Percentiles rank a stretch among this genome's conserved stretches.
Conservation (phyloP, 2,113 vertebrate genomes). For the Coryphaenoides rupestris region DNA sequence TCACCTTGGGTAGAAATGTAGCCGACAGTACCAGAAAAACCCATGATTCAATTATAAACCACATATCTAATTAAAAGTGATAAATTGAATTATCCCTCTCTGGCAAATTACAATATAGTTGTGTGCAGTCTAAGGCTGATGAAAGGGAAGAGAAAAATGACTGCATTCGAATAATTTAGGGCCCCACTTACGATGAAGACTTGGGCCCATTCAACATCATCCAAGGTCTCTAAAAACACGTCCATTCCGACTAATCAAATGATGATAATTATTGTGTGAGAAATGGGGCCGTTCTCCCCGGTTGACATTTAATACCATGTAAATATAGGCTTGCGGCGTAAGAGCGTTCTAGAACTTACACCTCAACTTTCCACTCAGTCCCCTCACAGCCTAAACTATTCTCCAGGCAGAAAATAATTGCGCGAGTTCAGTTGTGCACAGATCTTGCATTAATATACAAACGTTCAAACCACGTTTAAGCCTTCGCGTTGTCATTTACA, state of each 20-base stretch:
- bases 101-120: constrained; percentile 58
- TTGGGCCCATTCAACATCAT: constrained; percentile 37
- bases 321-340: too few relatives aligned
- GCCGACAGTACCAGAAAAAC: constrained; percentile 35
- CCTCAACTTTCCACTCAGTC: too few relatives aligned
- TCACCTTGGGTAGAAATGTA: constrained; percentile 29
- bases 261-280: constrained; percentile 57
- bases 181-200: constrained; percentile 39
- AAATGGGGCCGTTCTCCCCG: constrained; percentile 43
- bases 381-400: too few relatives aligned
- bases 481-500: too few relatives aligned
- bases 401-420: too few relatives aligned
- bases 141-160: constrained; percentile 50
- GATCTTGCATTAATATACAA: too few relatives aligned
- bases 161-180: constrained; percentile 63
- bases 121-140: constrained; percentile 30
- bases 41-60: constrained; percentile 55
- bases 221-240: constrained; percentile 26
- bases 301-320: neutral
- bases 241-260: constrained; percentile 24
- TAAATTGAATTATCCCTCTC: constrained; percentile 50
- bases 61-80: constrained; percentile 52
- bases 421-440: too few relatives aligned
- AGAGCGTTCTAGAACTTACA: too few relatives aligned
- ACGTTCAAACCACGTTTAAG: too few relatives aligned